Evolutionary conservation across 2,888 invertebrate species (phyloP).

Genomic region (Stegophylla sp.): DNA sequence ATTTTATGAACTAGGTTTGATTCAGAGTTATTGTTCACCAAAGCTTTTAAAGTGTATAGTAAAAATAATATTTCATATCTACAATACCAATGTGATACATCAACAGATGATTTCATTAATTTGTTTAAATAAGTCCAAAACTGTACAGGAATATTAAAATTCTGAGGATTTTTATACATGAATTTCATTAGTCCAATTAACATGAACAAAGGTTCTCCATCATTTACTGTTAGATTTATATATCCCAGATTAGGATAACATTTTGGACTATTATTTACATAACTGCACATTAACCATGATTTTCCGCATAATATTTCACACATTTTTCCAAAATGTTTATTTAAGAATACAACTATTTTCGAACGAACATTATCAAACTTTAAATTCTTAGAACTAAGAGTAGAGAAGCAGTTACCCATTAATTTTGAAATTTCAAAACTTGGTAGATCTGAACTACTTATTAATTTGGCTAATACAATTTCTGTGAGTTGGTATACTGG

Average conservation of each 20-base stretch:
- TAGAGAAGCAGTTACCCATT: constrained; percentile 45
- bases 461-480: constrained; percentile 33
- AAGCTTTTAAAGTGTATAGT: constrained; percentile 21
- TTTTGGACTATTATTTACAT: constrained; percentile 48
- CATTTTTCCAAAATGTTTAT: constrained; percentile 42
- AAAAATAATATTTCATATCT: constrained; percentile 44
- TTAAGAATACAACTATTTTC: constrained; percentile 32
- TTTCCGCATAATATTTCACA: constrained; percentile 46
- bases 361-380: constrained; percentile 33
- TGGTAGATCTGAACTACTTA: constrained; percentile 23
- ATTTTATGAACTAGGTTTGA: constrained; percentile 10
- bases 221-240: constrained; percentile 30
- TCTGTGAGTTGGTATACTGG: constrained; percentile 43
- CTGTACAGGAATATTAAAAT: constrained; percentile 34
- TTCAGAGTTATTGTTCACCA: constrained; percentile 14
- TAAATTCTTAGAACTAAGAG: constrained; percentile 38
- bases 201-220: constrained; percentile 45
- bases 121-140: constrained; percentile 51
- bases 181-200: constrained; percentile 56
- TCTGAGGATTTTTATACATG: constrained; percentile 8
- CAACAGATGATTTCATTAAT: constrained; percentile 47
- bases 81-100: constrained; percentile 46
- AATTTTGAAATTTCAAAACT: constrained; percentile 53
- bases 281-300: constrained; percentile 49
- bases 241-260: constrained; percentile 48